Evolutionary conservation across 2,797 vertebrate species (phyloP).

Genomic region (Gymnothorax reevesii): DNA sequence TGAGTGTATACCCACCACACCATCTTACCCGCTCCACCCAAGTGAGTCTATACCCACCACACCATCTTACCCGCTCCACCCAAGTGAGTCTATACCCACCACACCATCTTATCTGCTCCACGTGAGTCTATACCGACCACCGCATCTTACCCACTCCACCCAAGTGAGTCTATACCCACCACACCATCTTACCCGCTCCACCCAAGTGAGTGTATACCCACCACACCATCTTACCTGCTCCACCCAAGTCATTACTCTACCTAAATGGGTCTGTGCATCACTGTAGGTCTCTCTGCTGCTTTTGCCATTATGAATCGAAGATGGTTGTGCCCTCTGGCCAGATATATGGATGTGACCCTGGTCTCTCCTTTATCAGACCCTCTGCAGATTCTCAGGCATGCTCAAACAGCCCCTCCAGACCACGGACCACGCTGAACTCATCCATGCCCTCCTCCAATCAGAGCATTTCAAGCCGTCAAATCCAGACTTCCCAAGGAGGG

Average conservation of each 20-base stretch:
- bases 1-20: not conserved
- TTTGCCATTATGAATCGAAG: not conserved
- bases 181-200: not conserved
- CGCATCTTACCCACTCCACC: not conserved
- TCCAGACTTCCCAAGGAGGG: conserved; percentile 44
- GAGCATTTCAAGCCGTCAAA: conserved; percentile 61
- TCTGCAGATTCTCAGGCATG: conserved; percentile 67
- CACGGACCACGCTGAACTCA: conserved; percentile 51
- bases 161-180: conserved; percentile 4
- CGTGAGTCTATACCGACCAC: not conserved
- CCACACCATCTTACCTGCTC: conserved; percentile 78
- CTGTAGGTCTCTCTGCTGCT: not conserved
- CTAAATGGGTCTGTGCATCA: conserved; percentile 41
- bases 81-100: not conserved
- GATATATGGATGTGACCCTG: not conserved
- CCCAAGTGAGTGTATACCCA: conserved; percentile 71
- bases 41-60: not conserved
- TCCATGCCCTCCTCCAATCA: conserved; percentile 55
- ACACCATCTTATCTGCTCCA: not conserved
- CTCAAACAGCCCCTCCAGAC: conserved; percentile 55
- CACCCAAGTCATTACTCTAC: conserved; percentile 51
- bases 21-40: not conserved
- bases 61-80: not conserved
- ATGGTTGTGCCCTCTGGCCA: not conserved
- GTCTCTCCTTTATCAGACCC: conserved; percentile 60